Conservation (phyloP, 1,140 invertebrate species). For the Plutomurus gul region DNA sequence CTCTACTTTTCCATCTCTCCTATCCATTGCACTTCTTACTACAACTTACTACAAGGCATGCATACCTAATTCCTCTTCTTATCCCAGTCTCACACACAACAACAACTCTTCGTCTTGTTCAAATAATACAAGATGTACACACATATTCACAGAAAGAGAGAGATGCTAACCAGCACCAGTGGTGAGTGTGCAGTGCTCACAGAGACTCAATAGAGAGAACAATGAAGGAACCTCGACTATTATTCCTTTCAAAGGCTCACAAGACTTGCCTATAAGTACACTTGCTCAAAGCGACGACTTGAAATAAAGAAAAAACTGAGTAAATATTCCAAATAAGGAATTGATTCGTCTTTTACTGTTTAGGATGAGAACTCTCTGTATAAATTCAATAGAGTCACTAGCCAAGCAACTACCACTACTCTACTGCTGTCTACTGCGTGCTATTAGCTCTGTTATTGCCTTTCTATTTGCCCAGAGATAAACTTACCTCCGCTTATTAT, state of each 20-base stretch:
- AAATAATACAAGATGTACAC: neutral
- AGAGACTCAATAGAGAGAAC: no score
- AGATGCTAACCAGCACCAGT: neutral
- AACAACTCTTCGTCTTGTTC: neutral
- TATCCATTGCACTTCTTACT: neutral
- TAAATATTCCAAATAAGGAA: slow-evolving; percentile 28
- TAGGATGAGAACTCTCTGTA: neutral
- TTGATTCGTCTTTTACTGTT: neutral
- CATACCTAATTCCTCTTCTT: slow-evolving; percentile 7
- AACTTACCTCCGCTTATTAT: no score
- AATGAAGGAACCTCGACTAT: no score
- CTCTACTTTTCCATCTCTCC: no score
- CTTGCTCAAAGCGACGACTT: neutral
- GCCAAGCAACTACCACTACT: no score
- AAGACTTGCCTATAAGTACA: no score
- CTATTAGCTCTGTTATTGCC: no score
- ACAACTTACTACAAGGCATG: slow-evolving; percentile 6
- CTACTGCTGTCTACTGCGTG: no score
- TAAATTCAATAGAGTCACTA: neutral
- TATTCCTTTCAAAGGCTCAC: no score
- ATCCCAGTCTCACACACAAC: neutral
- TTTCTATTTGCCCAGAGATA: no score
- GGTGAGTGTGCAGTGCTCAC: neutral
- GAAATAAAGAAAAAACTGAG: neutral
- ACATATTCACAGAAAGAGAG: neutral